phyloP scores from a whole-genome alignment of 1,140 invertebrate species.

The Papilio polytes region DNA sequence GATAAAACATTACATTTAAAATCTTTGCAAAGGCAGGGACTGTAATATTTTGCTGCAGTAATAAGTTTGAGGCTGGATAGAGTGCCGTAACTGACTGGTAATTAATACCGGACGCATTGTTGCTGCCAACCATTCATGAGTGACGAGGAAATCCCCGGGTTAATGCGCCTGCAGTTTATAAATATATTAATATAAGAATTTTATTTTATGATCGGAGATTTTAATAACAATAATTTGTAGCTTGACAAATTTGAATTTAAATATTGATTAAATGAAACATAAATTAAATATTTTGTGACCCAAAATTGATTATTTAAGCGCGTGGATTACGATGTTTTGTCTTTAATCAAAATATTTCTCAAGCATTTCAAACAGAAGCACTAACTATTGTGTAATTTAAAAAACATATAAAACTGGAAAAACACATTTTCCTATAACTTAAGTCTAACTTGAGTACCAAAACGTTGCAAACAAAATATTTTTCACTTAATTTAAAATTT shows the following conservation, averaged over 20 bases:
- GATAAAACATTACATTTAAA: too few species aligned
- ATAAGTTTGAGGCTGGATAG: slow-evolving; percentile 1
- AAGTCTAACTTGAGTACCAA: not conserved
- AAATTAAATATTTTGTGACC: too few species aligned
- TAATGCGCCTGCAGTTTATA: not conserved
- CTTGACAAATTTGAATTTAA: too few species aligned
- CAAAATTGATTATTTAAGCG: not conserved
- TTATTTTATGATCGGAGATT: not conserved
- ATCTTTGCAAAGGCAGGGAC: too few species aligned
- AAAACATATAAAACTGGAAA: too few species aligned
- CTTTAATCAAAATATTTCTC: too few species aligned
- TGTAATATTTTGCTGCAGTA: slow-evolving; percentile 4
- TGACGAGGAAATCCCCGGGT: slow-evolving; percentile 7
- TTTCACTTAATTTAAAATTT: not conserved
- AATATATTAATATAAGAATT: not conserved
- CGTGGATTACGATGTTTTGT: not conserved
- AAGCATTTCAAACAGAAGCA: too few species aligned
- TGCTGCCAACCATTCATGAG: slow-evolving; percentile 13
- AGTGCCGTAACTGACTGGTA: not conserved
- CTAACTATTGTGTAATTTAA: not conserved
- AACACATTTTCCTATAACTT: too few species aligned
- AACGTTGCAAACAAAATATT: not conserved
- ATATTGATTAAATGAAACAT: too few species aligned
- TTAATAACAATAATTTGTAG: not conserved
- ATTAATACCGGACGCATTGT: slow-evolving; percentile 5